A percentile compares a stretch with the other conserved stretches of the same genome.
phyloP scores from a whole-genome alignment of 2,888 invertebrate species.

The Tipula helvola region DNA sequence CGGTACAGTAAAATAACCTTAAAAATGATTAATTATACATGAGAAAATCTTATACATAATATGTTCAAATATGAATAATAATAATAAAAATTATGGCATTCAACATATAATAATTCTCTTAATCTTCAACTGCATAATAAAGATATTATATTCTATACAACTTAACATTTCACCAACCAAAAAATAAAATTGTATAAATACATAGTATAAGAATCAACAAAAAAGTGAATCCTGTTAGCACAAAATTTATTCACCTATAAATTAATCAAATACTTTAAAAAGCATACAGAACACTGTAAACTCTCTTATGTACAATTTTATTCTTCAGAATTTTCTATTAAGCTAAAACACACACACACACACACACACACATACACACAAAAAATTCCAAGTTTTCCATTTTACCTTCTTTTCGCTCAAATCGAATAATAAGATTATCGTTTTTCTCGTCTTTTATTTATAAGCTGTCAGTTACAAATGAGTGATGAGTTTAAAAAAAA shows the following conservation, averaged over 20 bases:
- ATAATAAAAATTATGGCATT: background rate
- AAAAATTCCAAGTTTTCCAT: background rate
- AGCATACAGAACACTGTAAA: background rate
- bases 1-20: background rate
- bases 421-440: constrained; percentile 4
- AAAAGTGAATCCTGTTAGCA: background rate
- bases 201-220: background rate
- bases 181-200: background rate
- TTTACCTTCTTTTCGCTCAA: background rate
- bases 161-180: background rate
- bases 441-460: background rate
- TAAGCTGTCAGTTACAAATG: constrained; percentile 4
- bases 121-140: background rate
- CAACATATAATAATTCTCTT: background rate
- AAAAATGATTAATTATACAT: background rate
- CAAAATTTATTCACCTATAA: background rate
- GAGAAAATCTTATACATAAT: background rate
- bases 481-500: background rate
- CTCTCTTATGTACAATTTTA: background rate
- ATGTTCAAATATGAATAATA: background rate
- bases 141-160: background rate
- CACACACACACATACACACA: background rate
- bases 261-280: background rate
- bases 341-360: background rate
- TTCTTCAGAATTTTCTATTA: background rate